Base-by-base conservation (phyloP, 2,888 invertebrate genomes). In the Oscheius sp. region DNA sequence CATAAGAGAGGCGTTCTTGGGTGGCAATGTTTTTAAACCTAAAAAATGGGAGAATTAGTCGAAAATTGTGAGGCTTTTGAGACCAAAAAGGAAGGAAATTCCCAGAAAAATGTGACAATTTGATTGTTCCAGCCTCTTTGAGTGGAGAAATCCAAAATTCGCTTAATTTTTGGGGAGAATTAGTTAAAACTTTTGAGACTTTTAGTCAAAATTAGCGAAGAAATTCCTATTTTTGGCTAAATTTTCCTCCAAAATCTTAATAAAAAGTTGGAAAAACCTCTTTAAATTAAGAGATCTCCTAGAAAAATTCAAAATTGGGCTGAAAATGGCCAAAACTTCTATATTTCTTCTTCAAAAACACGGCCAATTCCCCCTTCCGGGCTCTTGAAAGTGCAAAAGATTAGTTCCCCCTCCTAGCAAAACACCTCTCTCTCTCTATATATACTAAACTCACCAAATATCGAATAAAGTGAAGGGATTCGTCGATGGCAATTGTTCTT, bases 401-500 rank as follows among this genome's bases (percentile, higher is more conserved):
- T 10, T 15, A 15, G 15, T 8, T 37, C 8, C 15, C 15, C 37
- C 37, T 8, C 8, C 37, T 37, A 15, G 37, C 37, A 23, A 4
- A 23, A 17, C 25, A 17, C 25, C 8, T 50, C 50, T 50, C 50
- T 23, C 3, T 50, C 50, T 50, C 50, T 12, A 5, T 31, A 17
- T 25, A 50, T 12, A 6, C 10, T 50, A 48, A 50, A 31, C 53
- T 53, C 75, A 84, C 86, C 86, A 86, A 3, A 61, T 29, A 69
- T 84, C 82, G 70, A 86, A 86, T 12, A 84, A 75, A 10, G 55
- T 53, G 65, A 83, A 78, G n/a, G 86, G 86, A 48, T 84, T 68
- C 8, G 58, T 74, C 5, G 75, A 72, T 12, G 74, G 70, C 20
- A 84, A 68, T 25, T 77, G 63, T 17, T 73, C 69, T 67, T 86